Percentiles rank a stretch among this genome's conserved stretches.
Evolutionary conservation across 2,888 invertebrate species (phyloP).

Genomic region (Belgica antarctica): DNA sequence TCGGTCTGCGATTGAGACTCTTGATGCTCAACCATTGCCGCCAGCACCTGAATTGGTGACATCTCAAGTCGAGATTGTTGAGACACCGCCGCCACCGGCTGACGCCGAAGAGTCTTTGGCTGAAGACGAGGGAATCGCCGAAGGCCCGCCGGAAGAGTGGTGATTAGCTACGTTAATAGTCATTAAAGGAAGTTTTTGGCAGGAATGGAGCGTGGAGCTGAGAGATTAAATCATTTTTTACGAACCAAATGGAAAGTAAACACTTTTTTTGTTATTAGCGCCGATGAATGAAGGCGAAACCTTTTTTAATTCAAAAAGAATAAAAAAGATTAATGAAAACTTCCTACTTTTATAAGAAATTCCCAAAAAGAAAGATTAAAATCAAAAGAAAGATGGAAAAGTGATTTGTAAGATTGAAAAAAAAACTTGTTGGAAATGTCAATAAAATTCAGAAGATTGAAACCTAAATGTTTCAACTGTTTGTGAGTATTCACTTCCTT

Average conservation of each 20-base stretch:
- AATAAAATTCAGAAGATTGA: not conserved
- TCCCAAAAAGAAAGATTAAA: too few species aligned
- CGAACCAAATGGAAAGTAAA: not conserved
- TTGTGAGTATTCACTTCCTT: too few species aligned
- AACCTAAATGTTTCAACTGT: too few species aligned
- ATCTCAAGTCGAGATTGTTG: not conserved
- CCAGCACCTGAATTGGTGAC: not conserved
- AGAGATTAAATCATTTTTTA: not conserved
- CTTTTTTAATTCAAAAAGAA: not conserved
- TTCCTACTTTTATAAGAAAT: conserved; percentile 27
- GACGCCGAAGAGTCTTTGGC: not conserved
- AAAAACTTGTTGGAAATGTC: conserved; percentile 8
- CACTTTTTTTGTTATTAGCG: too few species aligned
- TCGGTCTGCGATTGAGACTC: too few species aligned
- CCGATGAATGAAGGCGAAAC: too few species aligned
- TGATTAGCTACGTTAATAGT: not conserved
- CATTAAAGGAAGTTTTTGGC: not conserved
- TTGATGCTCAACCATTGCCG: not conserved
- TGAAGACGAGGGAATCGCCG: not conserved
- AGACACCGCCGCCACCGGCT: conserved; percentile 10
- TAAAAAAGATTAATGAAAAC: not conserved
- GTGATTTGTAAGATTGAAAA: conserved; percentile 4
- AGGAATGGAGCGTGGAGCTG: not conserved
- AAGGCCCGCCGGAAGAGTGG: not conserved
- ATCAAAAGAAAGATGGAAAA: not conserved